Percentiles rank a stretch among this genome's conserved stretches.
phyloP scores from a whole-genome alignment of 92 coral and sea anemone genomes.

The Heteractis magnifica region DNA sequence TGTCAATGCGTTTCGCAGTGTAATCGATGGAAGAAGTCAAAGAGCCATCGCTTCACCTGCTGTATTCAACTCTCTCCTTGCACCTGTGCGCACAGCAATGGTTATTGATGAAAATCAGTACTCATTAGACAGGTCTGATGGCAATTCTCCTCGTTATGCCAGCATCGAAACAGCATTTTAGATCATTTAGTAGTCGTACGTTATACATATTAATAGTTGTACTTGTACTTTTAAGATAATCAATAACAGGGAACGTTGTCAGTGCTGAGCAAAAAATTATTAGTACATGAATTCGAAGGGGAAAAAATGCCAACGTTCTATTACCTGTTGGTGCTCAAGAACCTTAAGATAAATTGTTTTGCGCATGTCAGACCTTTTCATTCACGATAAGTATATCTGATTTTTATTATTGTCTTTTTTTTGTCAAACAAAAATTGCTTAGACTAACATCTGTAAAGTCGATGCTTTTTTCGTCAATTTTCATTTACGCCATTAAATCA shows the following conservation, averaged over 20 bases:
- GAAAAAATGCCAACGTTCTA: neutral
- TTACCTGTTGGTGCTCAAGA: neutral
- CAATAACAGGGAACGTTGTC: conserved; percentile 5
- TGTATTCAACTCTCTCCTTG: conserved; percentile 96
- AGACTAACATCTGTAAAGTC: neutral
- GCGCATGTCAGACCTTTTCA: neutral
- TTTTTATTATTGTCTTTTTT: neutral
- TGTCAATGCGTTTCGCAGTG: conserved; percentile 98
- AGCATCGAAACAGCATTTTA: conserved; percentile 89
- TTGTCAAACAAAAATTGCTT: neutral
- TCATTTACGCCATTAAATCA: neutral
- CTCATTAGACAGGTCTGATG: conserved; percentile 69
- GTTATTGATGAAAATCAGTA: conserved; percentile 72
- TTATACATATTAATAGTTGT: conserved; percentile 12
- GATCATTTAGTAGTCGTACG: neutral
- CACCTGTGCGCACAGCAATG: conserved; percentile 99
- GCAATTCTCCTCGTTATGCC: conserved; percentile 73
- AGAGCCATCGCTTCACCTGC: conserved; percentile 98
- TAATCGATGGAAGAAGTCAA: conserved; percentile 92
- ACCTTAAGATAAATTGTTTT: neutral
- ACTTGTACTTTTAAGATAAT: conserved; percentile 1
- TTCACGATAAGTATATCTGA: neutral
- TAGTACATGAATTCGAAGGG: neutral
- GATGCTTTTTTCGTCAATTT: neutral
- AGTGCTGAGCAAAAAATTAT: conserved; percentile 9